Percentiles rank a stretch among this genome's conserved stretches.
Evolutionary conservation across 2,113 vertebrate genomes (phyloP).

Genomic region (Chaetorhynchus papuensis): DNA sequence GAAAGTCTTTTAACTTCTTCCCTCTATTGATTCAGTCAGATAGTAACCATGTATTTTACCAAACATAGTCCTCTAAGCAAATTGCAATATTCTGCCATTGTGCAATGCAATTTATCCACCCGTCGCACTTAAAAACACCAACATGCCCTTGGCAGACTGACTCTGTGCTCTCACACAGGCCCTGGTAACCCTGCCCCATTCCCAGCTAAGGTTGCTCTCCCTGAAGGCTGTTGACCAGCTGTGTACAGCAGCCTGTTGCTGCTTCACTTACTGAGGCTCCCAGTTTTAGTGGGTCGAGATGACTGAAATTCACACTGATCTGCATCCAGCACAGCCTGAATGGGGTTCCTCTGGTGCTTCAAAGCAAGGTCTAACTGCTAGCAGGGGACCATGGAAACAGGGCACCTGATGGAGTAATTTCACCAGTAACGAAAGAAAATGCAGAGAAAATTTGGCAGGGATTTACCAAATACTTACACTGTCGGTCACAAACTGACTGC

Average conservation of each 20-base stretch:
- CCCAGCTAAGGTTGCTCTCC: neutral
- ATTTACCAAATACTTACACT: neutral
- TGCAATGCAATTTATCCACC: neutral
- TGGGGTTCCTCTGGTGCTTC: neutral
- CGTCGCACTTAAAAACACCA: neutral
- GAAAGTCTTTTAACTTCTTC: neutral
- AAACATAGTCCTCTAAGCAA: neutral
- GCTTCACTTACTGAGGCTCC: neutral
- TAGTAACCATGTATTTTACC: neutral
- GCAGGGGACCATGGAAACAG: neutral
- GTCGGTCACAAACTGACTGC: neutral
- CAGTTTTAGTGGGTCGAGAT: neutral
- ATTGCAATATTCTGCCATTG: neutral
- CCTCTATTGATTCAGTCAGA: neutral
- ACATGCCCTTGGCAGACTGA: neutral
- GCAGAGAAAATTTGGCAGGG: neutral
- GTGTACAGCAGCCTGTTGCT: neutral
- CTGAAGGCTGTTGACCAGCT: neutral
- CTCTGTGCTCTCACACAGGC: neutral
- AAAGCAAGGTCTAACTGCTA: neutral
- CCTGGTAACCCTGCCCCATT: accelerated
- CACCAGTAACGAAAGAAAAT: neutral
- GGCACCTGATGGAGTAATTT: neutral
- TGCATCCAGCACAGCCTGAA: neutral
- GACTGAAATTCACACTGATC: neutral